A percentile compares a stretch with the other conserved stretches of the same genome.
phyloP scores from a whole-genome alignment of 2,113 vertebrate species.

The Camelus dromedarius region DNA sequence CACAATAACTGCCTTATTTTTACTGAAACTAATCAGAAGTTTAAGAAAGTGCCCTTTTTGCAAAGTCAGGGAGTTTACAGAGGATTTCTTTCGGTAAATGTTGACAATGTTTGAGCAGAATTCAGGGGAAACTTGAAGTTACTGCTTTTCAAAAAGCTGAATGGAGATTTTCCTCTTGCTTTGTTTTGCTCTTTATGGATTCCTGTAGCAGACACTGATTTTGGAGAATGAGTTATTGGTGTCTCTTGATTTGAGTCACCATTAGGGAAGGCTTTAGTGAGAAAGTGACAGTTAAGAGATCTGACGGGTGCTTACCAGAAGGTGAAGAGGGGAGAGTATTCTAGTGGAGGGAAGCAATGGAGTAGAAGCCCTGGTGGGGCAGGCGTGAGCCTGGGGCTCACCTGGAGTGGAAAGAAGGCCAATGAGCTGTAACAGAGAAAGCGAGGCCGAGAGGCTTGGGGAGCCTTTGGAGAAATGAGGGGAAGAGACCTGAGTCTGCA shows the following conservation, averaged over 20 bases:
- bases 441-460: background rate
- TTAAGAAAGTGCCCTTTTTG: constrained; percentile 17
- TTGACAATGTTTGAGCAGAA: constrained; percentile 22
- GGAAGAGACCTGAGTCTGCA: background rate
- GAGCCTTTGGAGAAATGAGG: background rate
- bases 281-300: background rate
- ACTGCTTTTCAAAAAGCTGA: constrained; percentile 43
- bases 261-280: constrained; percentile 22
- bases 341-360: background rate
- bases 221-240: background rate
- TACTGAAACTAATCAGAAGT: constrained; percentile 21
- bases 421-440: background rate
- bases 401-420: background rate
- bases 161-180: constrained; percentile 20
- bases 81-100: constrained; percentile 42
- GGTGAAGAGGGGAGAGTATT: background rate
- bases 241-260: background rate
- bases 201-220: background rate
- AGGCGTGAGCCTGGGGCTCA: background rate
- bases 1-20: constrained; percentile 52
- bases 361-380: background rate
- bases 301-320: background rate
- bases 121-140: background rate
- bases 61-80: constrained; percentile 34
- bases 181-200: constrained; percentile 50